Evolutionary conservation across 2,888 invertebrate genomes (phyloP).

Genomic region (Thalpophila matura): DNA sequence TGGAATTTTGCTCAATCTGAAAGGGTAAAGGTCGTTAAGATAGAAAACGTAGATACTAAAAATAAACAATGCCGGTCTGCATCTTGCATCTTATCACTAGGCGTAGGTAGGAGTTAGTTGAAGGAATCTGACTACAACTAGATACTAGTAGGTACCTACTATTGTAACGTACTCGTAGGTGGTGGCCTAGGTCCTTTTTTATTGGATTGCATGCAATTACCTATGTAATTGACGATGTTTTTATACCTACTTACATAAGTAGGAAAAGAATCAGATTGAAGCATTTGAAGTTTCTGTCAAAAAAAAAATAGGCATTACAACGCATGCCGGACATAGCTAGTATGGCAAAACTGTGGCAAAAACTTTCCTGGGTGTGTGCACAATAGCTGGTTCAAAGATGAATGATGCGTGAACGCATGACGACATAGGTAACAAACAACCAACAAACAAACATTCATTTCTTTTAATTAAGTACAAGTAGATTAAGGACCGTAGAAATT

Average conservation of each 20-base stretch:
- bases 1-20: constrained; percentile 51
- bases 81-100: constrained; percentile 42
- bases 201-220: constrained; percentile 34
- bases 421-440: too few relatives aligned
- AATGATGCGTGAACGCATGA: too few relatives aligned
- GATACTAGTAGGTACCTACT: background rate
- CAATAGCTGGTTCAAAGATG: too few relatives aligned
- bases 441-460: too few relatives aligned
- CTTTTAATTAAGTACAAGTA: too few relatives aligned
- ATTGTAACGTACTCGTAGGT: constrained; percentile 19
- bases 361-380: too few relatives aligned
- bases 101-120: constrained; percentile 47
- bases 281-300: too few relatives aligned
- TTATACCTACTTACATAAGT: background rate
- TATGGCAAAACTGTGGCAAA: too few relatives aligned
- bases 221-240: constrained; percentile 8
- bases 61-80: constrained; percentile 33
- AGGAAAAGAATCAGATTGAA: too few relatives aligned
- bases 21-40: constrained; percentile 50
- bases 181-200: constrained; percentile 29
- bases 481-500: too few relatives aligned
- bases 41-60: constrained; percentile 46
- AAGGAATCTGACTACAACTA: constrained; percentile 26
- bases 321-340: too few relatives aligned
- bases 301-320: too few relatives aligned